Base-by-base conservation (phyloP, 2,888 invertebrate species). In the Limenitis camilla region DNA sequence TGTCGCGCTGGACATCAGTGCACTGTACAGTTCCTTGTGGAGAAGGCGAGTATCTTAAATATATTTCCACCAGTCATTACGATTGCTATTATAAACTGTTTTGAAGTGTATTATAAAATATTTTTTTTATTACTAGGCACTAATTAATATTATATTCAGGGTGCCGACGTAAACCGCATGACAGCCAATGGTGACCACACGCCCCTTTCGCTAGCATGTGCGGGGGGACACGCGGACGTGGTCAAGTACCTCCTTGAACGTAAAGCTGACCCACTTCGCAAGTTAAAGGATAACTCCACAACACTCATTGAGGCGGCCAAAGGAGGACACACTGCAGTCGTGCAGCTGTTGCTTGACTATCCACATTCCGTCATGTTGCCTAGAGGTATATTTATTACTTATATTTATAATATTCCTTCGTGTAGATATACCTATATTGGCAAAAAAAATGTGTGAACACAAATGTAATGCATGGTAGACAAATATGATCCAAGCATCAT, bases 291-390 rank as follows among this genome's bases (percentile, higher is more conserved):
- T 86, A 98, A 98, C 80, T 97, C 97, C 56, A 98, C 98, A 49
- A 99, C 98, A 94, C 90, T 99, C 64, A 98, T 99, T 68, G 99
- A 99, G 85, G 99, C 98, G 46, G 96, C 99, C 43, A 98, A 98
- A 85, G 98, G 98, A 45, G 99, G 99, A 0, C 98, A 99, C 82
- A 97, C 97, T 27, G 93, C 92, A 62, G 97, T 99, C 53, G 98
- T 99, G 56, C 96, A 97, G 81, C 88, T 98, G 66, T 88, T 99
- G 62, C 90, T 99, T 62, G 98, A 99, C 83, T 98, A 95, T 86
- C 97, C 97, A 31, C 95, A 95, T 84, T 92, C 94, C 71, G 91
- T 94, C 77, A 90, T 93, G 90, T 88, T 94, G 87, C 90, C 89
- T n/a, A 79, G 78, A 76, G 86, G 76, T 84, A 43, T 19, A 10